phyloP scores from a whole-genome alignment of 2,888 invertebrate species.

The Lamellibrachia satsuma region DNA sequence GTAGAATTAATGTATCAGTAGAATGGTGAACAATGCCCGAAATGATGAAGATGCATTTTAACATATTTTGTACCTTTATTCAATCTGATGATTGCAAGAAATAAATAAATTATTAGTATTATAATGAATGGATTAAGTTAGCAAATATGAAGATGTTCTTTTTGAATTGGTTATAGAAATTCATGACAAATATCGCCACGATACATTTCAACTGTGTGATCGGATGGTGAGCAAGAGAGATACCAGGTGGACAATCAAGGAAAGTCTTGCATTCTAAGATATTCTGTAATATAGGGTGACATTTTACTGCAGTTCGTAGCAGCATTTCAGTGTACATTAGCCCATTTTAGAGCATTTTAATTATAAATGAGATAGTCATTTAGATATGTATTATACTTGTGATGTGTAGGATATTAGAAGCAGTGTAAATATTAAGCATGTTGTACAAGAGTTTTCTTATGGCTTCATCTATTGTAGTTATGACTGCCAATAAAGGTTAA shows the following conservation, averaged over 20 bases:
- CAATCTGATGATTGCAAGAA: background rate
- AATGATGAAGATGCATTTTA: too few relatives aligned
- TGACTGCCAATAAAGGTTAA: background rate
- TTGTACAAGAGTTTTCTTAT: background rate
- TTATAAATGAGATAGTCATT: background rate
- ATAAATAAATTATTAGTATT: background rate
- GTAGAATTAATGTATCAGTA: background rate
- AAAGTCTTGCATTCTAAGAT: background rate
- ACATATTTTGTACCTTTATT: background rate
- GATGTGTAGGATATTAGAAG: background rate
- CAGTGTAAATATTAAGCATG: background rate
- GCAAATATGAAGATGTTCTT: background rate
- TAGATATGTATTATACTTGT: background rate
- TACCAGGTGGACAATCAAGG: background rate
- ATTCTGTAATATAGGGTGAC: background rate
- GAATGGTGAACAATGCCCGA: background rate
- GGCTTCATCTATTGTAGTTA: background rate
- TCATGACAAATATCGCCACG: background rate
- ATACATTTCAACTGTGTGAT: background rate
- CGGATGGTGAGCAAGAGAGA: background rate
- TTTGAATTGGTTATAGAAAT: background rate
- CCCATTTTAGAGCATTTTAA: background rate
- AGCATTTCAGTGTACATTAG: background rate
- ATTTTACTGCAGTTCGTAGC: background rate
- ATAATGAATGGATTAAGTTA: too few relatives aligned